Conservation (phyloP, 1,140 invertebrate genomes). For the Penaeus indicus region DNA sequence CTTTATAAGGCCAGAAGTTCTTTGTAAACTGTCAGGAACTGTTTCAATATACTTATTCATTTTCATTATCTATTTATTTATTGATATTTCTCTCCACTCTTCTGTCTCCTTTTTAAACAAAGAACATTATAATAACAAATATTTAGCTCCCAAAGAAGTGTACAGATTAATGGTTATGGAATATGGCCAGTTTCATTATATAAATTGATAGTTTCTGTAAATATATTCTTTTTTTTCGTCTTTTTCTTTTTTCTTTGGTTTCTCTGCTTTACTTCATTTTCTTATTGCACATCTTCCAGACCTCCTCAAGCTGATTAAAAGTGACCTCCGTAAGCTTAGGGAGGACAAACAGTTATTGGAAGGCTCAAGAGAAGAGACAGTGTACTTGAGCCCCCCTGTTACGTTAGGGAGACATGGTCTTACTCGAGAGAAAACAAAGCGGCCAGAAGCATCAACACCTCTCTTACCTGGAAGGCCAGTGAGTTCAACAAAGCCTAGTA, state of each 20-base stretch:
- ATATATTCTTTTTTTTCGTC: no score
- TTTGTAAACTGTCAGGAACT: no score
- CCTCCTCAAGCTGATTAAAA: slow-evolving; percentile 50
- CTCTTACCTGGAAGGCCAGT: background rate
- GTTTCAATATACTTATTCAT: no score
- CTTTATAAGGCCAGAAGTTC: no score
- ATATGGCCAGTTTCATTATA: no score
- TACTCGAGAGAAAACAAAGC: background rate
- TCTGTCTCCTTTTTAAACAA: no score
- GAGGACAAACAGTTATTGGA: background rate
- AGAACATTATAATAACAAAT: no score
- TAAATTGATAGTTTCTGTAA: no score
- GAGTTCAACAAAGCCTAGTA: background rate
- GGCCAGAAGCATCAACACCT: slow-evolving; percentile 10
- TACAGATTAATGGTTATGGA: no score
- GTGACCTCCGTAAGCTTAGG: slow-evolving; percentile 42
- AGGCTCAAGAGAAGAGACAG: background rate
- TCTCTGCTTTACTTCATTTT: background rate
- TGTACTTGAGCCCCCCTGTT: background rate
- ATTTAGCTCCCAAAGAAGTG: no score
- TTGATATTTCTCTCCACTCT: no score
- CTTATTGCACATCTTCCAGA: background rate
- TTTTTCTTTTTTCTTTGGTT: background rate
- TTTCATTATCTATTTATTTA: no score
- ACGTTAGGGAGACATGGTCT: background rate